phyloP scores from a whole-genome alignment of 2,888 invertebrate species.

The Epicampocera succincta region DNA sequence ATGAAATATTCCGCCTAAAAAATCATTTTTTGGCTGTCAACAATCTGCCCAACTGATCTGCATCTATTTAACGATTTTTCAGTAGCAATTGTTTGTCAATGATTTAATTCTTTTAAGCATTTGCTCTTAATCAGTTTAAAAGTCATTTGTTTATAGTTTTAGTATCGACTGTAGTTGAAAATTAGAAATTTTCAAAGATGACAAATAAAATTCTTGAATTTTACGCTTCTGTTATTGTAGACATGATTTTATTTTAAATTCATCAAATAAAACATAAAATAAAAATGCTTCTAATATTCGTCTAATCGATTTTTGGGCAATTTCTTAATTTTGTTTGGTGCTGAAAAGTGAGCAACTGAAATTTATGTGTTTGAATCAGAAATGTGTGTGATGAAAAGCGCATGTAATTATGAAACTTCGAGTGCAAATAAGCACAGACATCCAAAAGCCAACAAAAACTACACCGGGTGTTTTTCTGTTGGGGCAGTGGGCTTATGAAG shows the following conservation, averaged over 20 bases:
- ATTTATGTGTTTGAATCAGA: slow-evolving; percentile 13
- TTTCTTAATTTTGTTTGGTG: slow-evolving; percentile 14
- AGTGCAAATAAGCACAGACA: neutral
- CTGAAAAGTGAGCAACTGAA: too few relatives aligned
- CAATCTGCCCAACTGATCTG: too few relatives aligned
- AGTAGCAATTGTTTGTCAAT: neutral
- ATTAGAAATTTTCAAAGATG: slow-evolving; percentile 11
- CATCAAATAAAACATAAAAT: neutral
- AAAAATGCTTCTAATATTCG: slow-evolving; percentile 15
- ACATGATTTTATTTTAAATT: slow-evolving; percentile 12
- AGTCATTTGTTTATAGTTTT: slow-evolving; percentile 51
- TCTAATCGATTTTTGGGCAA: slow-evolving; percentile 40
- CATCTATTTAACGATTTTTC: too few relatives aligned
- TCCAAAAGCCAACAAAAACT: neutral
- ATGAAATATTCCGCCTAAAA: too few relatives aligned
- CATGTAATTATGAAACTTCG: neutral
- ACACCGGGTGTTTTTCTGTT: neutral
- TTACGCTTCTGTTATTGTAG: neutral
- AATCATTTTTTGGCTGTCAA: too few relatives aligned
- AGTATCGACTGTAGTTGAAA: slow-evolving; percentile 47
- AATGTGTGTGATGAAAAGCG: slow-evolving; percentile 24
- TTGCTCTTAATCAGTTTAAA: neutral
- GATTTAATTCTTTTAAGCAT: slow-evolving; percentile 33
- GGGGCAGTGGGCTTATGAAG: too few relatives aligned
- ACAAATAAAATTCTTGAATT: neutral